Evolutionary conservation across 1,140 invertebrate genomes (phyloP), one percentile per base, ranked within the genome.

Genomic region (Rhynchophorus ferrugineus): DNA sequence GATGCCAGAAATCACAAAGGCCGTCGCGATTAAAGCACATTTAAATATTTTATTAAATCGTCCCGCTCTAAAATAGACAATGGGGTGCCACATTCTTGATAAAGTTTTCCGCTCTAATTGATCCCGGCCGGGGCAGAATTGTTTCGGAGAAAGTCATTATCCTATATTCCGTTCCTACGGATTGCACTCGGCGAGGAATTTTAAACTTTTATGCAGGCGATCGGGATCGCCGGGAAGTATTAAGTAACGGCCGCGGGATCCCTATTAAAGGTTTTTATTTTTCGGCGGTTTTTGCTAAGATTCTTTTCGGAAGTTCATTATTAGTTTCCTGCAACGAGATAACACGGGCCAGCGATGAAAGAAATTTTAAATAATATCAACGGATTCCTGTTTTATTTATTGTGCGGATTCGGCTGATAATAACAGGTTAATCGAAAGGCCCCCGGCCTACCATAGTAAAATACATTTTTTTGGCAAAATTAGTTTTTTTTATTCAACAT

Each of bases 131-230:
- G 51, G n/a, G n/a, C n/a, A 54, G 47, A 54, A 54, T 54, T 54
- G 51, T 54, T 54, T 54, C 51, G 11, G 51, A 54, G 51, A 47
- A 54, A 54, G 51, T 47, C 51, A 54, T 54, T 54, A 54, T 54
- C 51, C 51, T 54, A 54, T 54, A 47, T 54, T 54, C 51, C 14
- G 42, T 20, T 44, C 41, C 44, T 54, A 54, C 51, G 47, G 51
- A 54, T 54, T 54, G 51, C 51, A 54, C 44, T 54, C 47, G n/a
- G 29, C 36, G 20, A 47, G 47, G 44, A 35, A 54, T 47, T 54
- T 54, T 24, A 36, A 19, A 46, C 44, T 47, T 54, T 47, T 46
- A 54, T 54, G 51, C 51, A 53, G 38, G 44, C 43, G 43, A 44
- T 52, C 49, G 13, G 36, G 7, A 45, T 34, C 51, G 38, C 51